Evolutionary conservation across 1,140 invertebrate species (phyloP), one percentile per base, ranked within the genome.

Genomic region (Trichogramma pretiosum): DNA sequence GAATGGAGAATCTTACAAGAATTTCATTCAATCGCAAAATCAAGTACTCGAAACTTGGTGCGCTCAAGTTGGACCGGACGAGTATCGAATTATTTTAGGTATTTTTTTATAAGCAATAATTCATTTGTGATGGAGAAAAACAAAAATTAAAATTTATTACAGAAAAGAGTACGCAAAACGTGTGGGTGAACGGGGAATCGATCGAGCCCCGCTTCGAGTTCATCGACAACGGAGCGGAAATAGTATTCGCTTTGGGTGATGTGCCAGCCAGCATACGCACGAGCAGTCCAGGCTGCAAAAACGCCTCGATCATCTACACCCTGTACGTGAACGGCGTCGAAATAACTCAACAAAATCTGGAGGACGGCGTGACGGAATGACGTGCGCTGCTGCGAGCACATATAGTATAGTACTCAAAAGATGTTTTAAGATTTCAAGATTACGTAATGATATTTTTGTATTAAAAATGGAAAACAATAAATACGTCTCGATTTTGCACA

Each of bases 111-210:
- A 36, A 30, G 41, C 8, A 24, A 39, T 55, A 45, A 52, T 44
- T 33, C 19, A 19, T 37, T n/a, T 21, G 4, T 10, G 34, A 35
- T 37, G 10, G 3, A 19, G 13, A 19, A 36, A 36, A 36, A 18
- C 10, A 3, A 17, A 21, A 21, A 21, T 37, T 13, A 28, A 45
- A 33, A 42, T 39, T 61, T 56, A 52, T 64, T 72, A 52, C 61
- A 84, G 87, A 89, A 68, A 88, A 87, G 68, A 81, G 84, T 47
- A 82, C 82, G 10, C 68, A 88, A 47, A 81, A 83, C 60, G 75
- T 89, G 28, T 89, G 84, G 82, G 76, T 85, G 0, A 88, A 89
- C 68, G 87, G 87, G 30, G 57, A 77, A 46, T 78, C 80, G 64
- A 64, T 81, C 7, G 78, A 85, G 33, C 78, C 54, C 34, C 46